Conservation (phyloP, 1,140 invertebrate genomes). For the Delia radicum region DNA sequence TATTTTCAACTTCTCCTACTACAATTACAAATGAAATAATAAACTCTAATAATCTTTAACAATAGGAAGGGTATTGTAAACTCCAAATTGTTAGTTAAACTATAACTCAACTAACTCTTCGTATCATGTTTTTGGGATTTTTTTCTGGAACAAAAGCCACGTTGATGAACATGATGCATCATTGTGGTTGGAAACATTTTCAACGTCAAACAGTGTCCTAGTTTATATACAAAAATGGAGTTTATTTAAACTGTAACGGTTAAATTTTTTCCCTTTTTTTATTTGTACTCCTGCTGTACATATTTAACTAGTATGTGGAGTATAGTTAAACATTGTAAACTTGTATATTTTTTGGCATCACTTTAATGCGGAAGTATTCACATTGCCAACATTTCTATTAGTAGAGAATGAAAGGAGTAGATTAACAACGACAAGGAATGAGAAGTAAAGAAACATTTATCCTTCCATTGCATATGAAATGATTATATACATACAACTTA, state of each 20-base stretch:
- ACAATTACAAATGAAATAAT: no score
- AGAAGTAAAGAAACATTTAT: background rate
- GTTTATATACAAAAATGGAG: background rate
- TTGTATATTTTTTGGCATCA: slow-evolving; percentile 8
- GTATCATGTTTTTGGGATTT: background rate
- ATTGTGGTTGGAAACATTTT: background rate
- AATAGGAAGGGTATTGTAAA: no score
- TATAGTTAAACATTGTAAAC: background rate
- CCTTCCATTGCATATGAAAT: background rate
- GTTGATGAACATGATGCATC: background rate
- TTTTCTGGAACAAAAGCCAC: background rate
- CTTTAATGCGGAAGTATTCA: slow-evolving; percentile 6
- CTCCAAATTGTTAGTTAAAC: background rate
- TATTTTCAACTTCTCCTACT: no score
- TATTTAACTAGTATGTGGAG: no score
- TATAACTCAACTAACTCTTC: background rate
- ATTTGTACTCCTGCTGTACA: background rate
- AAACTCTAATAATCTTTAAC: no score
- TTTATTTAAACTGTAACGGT: background rate
- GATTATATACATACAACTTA: background rate
- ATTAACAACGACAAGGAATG: background rate
- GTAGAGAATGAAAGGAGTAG: background rate
- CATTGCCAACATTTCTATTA: background rate
- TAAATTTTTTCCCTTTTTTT: background rate
- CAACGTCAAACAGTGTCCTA: background rate